A percentile compares a stretch with the other conserved stretches of the same genome.
phyloP scores from a whole-genome alignment of 1,140 invertebrate genomes.

The Colletes gigas region DNA sequence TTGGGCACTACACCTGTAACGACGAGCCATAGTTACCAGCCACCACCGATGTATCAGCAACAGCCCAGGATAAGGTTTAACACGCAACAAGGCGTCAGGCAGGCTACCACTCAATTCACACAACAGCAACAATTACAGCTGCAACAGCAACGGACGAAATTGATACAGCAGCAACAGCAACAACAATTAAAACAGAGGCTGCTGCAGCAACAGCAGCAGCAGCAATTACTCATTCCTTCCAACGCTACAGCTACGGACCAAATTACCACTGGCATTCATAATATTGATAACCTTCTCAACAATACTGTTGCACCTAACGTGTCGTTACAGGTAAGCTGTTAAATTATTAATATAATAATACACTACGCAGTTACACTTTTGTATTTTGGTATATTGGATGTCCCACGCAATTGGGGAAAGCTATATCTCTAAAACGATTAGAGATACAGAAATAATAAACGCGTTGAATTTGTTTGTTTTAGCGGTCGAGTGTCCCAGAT shows the following conservation, averaged over 20 bases:
- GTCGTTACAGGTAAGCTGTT: conserved; percentile 82
- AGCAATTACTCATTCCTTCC: conserved; percentile 85
- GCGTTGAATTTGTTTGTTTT: conserved; percentile 22
- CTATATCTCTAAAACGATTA: no score
- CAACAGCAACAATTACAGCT: conserved; percentile 75
- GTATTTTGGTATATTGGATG: no score
- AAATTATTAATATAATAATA: neutral
- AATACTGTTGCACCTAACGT: conserved; percentile 92
- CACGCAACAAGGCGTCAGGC: conserved; percentile 72
- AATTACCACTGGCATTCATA: conserved; percentile 85
- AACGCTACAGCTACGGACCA: conserved; percentile 84
- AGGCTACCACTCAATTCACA: conserved; percentile 70
- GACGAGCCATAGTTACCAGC: conserved; percentile 78
- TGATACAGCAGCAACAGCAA: conserved; percentile 77
- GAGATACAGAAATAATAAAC: no score
- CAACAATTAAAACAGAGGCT: conserved; percentile 83
- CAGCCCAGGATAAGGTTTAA: conserved; percentile 75
- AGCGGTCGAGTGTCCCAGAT: conserved; percentile 87
- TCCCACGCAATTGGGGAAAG: no score
- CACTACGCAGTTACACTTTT: no score
- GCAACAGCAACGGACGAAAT: conserved; percentile 74
- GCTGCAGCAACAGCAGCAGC: conserved; percentile 87
- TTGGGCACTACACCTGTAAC: conserved; percentile 76
- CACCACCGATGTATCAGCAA: conserved; percentile 81
- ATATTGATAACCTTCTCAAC: conserved; percentile 89